Evolutionary conservation across 1,140 invertebrate genomes (phyloP).

Genomic region (Acromyrmex charruanus): DNA sequence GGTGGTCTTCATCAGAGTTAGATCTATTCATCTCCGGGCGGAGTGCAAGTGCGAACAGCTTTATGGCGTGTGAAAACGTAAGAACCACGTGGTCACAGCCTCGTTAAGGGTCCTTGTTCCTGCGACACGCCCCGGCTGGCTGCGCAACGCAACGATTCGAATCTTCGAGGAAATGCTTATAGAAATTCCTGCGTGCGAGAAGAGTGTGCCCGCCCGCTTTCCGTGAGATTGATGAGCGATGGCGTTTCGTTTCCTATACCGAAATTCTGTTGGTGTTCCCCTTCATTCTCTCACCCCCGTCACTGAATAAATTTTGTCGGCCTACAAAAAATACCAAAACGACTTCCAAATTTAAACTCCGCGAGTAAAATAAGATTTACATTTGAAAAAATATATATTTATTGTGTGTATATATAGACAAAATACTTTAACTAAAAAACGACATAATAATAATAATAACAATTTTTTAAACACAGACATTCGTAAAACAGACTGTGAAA

Average conservation of each 20-base stretch:
- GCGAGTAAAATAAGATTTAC: not conserved
- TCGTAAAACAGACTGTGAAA: no score
- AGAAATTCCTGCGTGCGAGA: constrained; percentile 51
- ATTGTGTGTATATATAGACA: not conserved
- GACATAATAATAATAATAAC: no score
- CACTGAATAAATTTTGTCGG: not conserved
- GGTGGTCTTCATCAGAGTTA: constrained; percentile 4
- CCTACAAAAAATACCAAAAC: not conserved
- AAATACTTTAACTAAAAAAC: no score
- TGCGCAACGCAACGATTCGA: not conserved
- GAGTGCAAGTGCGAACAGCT: constrained; percentile 79
- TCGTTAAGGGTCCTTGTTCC: constrained; percentile 53
- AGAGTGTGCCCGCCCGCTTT: constrained; percentile 31
- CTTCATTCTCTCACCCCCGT: not conserved
- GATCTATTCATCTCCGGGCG: constrained; percentile 45
- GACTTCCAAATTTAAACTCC: not conserved
- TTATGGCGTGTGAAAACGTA: constrained; percentile 83
- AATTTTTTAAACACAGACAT: no score
- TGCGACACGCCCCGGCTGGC: constrained; percentile 26
- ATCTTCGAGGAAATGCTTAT: constrained; percentile 39
- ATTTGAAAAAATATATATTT: not conserved
- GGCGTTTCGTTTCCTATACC: constrained; percentile 36
- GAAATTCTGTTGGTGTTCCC: not conserved
- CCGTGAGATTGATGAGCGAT: constrained; percentile 47
- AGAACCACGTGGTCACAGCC: constrained; percentile 70